Conservation (phyloP, 1,140 invertebrate species). For the Rhopalosiphum padi region DNA sequence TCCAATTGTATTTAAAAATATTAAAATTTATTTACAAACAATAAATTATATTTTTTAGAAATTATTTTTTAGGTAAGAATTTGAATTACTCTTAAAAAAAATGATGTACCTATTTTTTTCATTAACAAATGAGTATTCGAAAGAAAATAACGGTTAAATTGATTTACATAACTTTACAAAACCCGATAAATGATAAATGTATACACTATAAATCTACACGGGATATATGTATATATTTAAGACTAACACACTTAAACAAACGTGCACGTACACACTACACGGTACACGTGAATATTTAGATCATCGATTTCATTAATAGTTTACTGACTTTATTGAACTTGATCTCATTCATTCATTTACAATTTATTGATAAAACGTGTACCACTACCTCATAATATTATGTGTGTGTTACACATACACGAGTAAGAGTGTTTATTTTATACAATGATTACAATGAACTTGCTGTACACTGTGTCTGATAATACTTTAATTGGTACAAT, state of each 20-base stretch:
- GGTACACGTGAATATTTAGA: neutral
- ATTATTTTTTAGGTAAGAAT: neutral
- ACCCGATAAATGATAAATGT: neutral
- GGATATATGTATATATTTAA: neutral
- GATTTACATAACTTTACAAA: neutral
- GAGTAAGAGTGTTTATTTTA: neutral
- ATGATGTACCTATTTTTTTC: no score
- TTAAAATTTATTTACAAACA: neutral
- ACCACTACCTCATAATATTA: neutral
- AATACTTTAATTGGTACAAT: neutral
- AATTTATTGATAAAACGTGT: neutral
- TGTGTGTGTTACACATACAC: neutral
- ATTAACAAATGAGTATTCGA: no score
- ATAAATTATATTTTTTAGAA: neutral
- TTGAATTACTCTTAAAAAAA: no score
- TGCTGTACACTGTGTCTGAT: neutral
- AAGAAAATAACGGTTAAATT: neutral
- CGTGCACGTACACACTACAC: neutral
- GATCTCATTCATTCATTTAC: slow-evolving; percentile 11
- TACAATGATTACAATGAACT: neutral
- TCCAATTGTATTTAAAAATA: neutral
- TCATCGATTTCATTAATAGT: slow-evolving; percentile 15
- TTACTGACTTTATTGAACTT: slow-evolving; percentile 16
- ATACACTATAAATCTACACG: neutral
- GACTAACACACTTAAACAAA: neutral